Percentiles rank a stretch among this genome's conserved stretches.
Evolutionary conservation across 2,113 vertebrate genomes (phyloP).

Genomic region (Bujurquina vittata): DNA sequence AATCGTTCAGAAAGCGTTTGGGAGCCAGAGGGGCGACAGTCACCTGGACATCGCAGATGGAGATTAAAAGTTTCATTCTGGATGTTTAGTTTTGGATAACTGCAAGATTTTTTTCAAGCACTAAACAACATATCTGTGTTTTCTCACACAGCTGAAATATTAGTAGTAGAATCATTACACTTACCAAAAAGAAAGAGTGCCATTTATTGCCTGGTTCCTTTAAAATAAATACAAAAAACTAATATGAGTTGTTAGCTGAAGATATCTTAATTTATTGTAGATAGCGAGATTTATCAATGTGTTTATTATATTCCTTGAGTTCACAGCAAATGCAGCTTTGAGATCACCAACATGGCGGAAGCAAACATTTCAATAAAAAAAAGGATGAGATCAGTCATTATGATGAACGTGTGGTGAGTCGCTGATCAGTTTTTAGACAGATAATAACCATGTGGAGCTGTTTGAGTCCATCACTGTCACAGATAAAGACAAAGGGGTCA

Average conservation of each 20-base stretch:
- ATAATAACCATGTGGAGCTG: background rate
- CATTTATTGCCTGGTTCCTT: rapidly evolving
- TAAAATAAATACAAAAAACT: background rate
- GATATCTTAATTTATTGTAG: background rate
- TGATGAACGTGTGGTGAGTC: background rate
- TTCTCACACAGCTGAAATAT: too few species aligned
- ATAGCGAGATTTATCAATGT: background rate
- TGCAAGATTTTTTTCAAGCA: background rate
- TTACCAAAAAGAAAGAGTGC: background rate
- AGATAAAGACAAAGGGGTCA: background rate
- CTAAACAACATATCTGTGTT: too few species aligned
- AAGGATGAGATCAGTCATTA: background rate
- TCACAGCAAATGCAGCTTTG: background rate
- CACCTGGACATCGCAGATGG: background rate
- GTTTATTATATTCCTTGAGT: background rate
- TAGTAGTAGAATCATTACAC: too few species aligned
- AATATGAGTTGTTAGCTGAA: rapidly evolving
- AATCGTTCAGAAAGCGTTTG: background rate
- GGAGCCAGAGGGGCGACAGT: background rate
- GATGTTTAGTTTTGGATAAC: background rate
- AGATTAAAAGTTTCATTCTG: background rate
- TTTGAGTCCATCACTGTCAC: background rate
- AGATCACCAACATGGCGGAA: background rate
- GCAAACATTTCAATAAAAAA: background rate
- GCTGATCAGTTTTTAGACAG: background rate